Conservation (phyloP, 1,140 invertebrate genomes). For the Solen grandis region DNA sequence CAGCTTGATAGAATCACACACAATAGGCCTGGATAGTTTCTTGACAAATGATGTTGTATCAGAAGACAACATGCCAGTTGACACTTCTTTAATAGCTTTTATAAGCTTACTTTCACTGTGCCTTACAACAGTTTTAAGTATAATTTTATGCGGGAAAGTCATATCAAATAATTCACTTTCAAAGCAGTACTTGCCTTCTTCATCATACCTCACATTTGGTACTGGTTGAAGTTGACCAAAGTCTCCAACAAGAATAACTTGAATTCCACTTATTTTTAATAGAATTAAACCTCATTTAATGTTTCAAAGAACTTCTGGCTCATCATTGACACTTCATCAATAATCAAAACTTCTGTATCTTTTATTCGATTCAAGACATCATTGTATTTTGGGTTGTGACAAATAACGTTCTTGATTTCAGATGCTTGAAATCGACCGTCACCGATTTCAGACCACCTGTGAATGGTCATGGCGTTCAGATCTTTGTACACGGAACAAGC, state of each 20-base stretch:
- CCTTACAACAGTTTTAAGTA: not conserved
- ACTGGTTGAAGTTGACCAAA: not conserved
- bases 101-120: not conserved
- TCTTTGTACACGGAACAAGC: constrained; percentile 6
- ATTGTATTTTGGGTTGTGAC: not conserved
- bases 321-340: constrained; percentile 37
- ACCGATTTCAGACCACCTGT: constrained; percentile 43
- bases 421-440: not conserved
- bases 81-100: constrained; percentile 7
- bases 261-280: constrained; percentile 3
- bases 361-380: not conserved
- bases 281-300: constrained; percentile 12
- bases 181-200: constrained; percentile 2
- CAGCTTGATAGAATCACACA: not conserved
- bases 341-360: constrained; percentile 21
- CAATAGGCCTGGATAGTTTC: not conserved
- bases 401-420: constrained; percentile 12
- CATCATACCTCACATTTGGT: not conserved
- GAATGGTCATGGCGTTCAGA: constrained; percentile 21
- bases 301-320: not conserved
- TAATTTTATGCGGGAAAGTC: not conserved
- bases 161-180: not conserved
- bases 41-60: not conserved
- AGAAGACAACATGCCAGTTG: too few species aligned
- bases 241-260: not conserved